Evolutionary conservation across 2,113 vertebrate species (phyloP), one percentile per base, ranked within the genome.

Genomic region (Falcunculus frontatus): DNA sequence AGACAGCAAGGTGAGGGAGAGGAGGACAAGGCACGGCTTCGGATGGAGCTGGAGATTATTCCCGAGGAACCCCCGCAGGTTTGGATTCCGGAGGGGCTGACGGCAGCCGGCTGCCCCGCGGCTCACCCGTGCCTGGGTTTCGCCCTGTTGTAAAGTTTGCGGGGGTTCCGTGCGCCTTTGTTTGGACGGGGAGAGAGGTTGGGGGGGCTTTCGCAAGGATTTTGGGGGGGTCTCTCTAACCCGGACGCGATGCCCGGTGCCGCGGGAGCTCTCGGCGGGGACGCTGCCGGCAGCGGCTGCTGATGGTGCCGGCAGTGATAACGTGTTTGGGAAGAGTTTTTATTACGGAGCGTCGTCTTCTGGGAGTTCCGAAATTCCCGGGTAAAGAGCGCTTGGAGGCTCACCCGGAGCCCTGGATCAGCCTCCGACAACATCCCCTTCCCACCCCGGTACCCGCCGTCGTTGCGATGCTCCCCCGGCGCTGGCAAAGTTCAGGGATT

Each of bases 41-140:
- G 79, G 64, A 82, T 90, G 93, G 89, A 92, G 94, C 85, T 57
- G 95, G 78, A 92, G 65, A 78, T 87, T 62, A 57, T 90, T 88
- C 47, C 89, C 86, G 18, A 92, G 83, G 20, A 52, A 53, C 3
- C 42, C 86, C 32, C 27, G 47, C 94, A 86, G 94, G 91, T 95
- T 90, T 91, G 91, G 83, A 93, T 87, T 32, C 62, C 20, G 70
- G 81, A 44, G 69, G n/a, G 39, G 62, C 27, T n/a, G 23, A 1
- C 1, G 72, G 76, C 44, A 56, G 75, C 84, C 63, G 64, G 3
- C 69, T 29, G 60, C 70, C 52, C 87, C 47, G 50, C 52, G 42
- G 16, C 44, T 75, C 23, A 0, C n/a, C 78, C 29, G 22, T 9
- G 41, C 69, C 37, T 2, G 65, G 4, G 1, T 21, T n/a, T 14